These are phyloP conservation scores for Cebus imitator DNA, from an alignment of 2,113 vertebrate species.

Conservation along the genomic window DNA sequence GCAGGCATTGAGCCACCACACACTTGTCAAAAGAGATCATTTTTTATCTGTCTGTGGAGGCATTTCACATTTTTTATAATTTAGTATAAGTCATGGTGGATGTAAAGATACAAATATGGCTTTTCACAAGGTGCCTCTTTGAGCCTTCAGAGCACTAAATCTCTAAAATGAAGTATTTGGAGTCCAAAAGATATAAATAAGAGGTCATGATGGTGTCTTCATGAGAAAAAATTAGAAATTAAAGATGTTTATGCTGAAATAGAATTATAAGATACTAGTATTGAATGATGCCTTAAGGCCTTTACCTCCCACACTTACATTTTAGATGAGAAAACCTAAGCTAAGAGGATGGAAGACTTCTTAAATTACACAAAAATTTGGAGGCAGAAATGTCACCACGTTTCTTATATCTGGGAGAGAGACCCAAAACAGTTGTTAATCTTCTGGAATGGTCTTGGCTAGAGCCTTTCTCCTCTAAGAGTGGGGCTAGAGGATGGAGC, in stretches of 20 bases:
- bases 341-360: background rate
- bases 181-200: background rate
- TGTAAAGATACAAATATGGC: background rate
- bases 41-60: background rate
- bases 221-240: background rate
- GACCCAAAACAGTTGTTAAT: background rate
- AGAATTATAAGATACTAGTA: background rate
- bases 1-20: no score
- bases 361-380: background rate
- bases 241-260: background rate
- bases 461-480: background rate
- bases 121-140: background rate
- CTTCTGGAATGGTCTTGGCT: background rate
- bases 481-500: background rate
- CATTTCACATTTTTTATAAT: background rate
- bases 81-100: background rate
- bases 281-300: background rate
- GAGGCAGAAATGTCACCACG: background rate
- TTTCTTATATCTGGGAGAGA: background rate
- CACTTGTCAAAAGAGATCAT: background rate
- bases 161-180: background rate
- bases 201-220: background rate
- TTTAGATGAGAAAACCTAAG: background rate
- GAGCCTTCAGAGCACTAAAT: background rate
- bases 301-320: background rate